phyloP scores from a whole-genome alignment of 1,140 invertebrate genomes.

The Zaprionus inermis region DNA sequence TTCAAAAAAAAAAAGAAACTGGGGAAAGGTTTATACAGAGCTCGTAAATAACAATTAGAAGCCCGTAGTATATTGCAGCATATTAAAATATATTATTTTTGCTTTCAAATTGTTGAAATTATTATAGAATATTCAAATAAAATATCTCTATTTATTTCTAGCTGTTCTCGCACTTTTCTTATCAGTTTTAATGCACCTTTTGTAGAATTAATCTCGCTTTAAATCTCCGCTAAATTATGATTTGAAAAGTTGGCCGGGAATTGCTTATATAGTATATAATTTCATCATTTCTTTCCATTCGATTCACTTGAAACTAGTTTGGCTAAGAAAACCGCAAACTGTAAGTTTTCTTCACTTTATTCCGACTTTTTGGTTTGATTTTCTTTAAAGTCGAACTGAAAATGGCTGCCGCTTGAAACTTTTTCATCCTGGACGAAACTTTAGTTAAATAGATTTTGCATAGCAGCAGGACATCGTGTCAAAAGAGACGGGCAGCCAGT shows the following conservation, averaged over 20 bases:
- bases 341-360: conserved; percentile 9
- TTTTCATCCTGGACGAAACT: conserved; percentile 30
- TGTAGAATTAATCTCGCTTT: not conserved
- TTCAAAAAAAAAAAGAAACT: not conserved
- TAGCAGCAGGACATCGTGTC: conserved; percentile 5
- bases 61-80: not conserved
- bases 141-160: no score
- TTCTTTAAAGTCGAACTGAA: conserved; percentile 48
- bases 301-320: conserved; percentile 35
- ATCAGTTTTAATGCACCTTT: not conserved
- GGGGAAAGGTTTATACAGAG: not conserved
- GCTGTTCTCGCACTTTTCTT: no score
- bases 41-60: not conserved
- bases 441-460: conserved; percentile 45
- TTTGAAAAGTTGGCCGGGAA: conserved; percentile 25
- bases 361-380: conserved; percentile 57
- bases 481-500: not conserved
- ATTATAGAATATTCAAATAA: not conserved
- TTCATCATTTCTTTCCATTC: conserved; percentile 57
- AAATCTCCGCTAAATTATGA: not conserved
- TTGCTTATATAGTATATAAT: conserved; percentile 68
- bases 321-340: conserved; percentile 17
- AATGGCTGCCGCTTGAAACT: conserved; percentile 55
- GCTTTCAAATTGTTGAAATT: no score
- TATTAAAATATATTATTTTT: not conserved